Conservation (phyloP, 2,797 vertebrate genomes). For the Carduelis carduelis region DNA sequence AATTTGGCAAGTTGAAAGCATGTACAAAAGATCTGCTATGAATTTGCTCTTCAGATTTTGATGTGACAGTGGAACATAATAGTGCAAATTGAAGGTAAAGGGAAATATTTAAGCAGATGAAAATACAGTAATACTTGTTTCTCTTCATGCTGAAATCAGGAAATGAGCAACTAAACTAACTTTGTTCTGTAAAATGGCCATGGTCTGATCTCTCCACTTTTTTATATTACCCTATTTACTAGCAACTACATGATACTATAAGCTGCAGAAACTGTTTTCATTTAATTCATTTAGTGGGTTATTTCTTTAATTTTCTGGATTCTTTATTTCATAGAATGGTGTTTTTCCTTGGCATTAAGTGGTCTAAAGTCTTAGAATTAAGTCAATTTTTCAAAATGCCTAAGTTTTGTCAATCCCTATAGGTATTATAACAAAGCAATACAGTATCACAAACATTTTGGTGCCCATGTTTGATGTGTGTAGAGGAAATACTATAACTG, state of each 20-base stretch:
- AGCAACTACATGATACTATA: background rate
- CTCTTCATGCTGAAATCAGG: background rate
- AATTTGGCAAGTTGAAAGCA: background rate
- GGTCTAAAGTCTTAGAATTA: background rate
- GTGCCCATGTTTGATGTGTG: background rate
- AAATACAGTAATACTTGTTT: background rate
- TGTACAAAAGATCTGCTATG: background rate
- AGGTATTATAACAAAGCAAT: background rate
- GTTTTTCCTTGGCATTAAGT: background rate
- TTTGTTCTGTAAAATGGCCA: background rate
- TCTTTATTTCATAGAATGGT: background rate
- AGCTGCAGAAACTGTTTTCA: background rate
- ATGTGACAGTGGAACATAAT: background rate
- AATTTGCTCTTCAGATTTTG: background rate
- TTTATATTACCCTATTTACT: background rate
- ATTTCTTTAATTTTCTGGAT: background rate
- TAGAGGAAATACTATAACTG: background rate
- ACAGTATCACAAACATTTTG: background rate
- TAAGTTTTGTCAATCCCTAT: background rate
- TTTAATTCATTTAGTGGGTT: background rate
- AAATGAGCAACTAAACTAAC: background rate
- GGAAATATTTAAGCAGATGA: background rate
- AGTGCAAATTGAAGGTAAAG: background rate
- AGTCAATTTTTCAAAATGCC: background rate
- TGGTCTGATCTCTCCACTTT: background rate